These are phyloP conservation scores for Atrina japonica DNA, from an alignment of 2,888 invertebrate genomes.

Conservation along the genomic window DNA sequence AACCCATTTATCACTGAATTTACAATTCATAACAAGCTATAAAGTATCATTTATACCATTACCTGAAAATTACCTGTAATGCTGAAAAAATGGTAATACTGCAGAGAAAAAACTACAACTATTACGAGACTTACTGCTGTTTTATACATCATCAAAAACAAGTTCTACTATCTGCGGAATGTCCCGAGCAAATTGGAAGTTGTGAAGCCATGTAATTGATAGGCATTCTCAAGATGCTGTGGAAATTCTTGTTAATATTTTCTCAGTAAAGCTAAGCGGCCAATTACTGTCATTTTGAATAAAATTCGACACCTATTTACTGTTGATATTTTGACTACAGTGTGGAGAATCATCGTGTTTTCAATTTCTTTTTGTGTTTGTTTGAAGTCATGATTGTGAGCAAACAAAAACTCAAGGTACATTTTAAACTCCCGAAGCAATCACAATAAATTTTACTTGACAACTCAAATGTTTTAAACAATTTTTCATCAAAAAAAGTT, in stretches of 20 bases:
- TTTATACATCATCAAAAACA: slow-evolving; percentile 36
- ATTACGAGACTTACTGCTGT: slow-evolving; percentile 10
- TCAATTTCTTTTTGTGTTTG: not conserved
- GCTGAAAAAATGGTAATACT: not conserved
- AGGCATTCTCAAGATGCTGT: slow-evolving; percentile 30
- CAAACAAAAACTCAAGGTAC: no score
- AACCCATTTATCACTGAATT: no score
- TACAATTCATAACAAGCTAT: no score
- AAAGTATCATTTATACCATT: not conserved
- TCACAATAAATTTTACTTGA: no score
- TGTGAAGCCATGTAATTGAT: slow-evolving; percentile 34
- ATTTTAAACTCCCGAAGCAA: no score
- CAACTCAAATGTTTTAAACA: no score
- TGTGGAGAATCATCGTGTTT: slow-evolving; percentile 12
- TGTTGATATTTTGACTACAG: slow-evolving; percentile 30
- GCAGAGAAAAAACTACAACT: not conserved
- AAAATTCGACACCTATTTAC: slow-evolving; percentile 25
- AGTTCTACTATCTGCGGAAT: slow-evolving; percentile 33
- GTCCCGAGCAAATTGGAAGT: slow-evolving; percentile 41
- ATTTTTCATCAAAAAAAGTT: no score
- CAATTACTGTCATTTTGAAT: slow-evolving; percentile 43
- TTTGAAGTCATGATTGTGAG: no score
- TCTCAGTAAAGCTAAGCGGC: slow-evolving; percentile 30
- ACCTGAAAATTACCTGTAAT: not conserved
- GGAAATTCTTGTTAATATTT: slow-evolving; percentile 32